Conservation (phyloP, 2,113 vertebrate genomes). For the Enhydra lutris region DNA sequence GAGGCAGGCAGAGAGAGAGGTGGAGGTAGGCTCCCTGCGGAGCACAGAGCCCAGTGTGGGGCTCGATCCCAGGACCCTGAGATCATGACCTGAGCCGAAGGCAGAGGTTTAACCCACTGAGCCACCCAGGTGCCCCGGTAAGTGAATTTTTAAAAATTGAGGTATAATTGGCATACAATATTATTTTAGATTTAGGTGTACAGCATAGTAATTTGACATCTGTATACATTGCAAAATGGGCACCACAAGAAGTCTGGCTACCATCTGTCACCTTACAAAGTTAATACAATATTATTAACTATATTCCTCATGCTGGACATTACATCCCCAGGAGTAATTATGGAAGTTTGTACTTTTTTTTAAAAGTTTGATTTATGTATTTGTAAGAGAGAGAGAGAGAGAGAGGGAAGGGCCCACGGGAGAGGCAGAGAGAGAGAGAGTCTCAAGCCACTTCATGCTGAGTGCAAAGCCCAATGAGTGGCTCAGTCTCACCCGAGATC, state of each 20-base stretch:
- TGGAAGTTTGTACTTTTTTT: not conserved
- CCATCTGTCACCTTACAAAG: not conserved
- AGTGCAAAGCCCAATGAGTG: not conserved
- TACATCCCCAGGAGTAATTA: not conserved
- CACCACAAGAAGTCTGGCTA: not conserved
- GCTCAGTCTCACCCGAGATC: not conserved
- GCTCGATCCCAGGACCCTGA: too few species aligned
- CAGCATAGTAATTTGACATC: not conserved
- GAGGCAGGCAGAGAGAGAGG: too few species aligned
- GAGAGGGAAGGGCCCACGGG: not conserved
- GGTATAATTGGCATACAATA: not conserved
- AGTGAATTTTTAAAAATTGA: not conserved
- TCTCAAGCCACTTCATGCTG: not conserved
- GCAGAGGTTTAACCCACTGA: too few species aligned
- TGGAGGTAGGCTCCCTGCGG: too few species aligned
- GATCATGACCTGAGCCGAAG: too few species aligned
- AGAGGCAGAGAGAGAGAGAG: not conserved
- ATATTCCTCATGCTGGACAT: not conserved
- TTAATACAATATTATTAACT: not conserved
- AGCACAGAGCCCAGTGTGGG: too few species aligned
- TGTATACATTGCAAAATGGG: not conserved
- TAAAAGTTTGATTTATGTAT: not conserved
- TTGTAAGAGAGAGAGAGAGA: not conserved
- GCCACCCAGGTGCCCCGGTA: not conserved
- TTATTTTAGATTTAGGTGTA: not conserved